Evolutionary conservation across 2,888 invertebrate genomes (phyloP), one percentile per base, ranked within the genome.

Genomic region (Caenorhabditis imperialis): DNA sequence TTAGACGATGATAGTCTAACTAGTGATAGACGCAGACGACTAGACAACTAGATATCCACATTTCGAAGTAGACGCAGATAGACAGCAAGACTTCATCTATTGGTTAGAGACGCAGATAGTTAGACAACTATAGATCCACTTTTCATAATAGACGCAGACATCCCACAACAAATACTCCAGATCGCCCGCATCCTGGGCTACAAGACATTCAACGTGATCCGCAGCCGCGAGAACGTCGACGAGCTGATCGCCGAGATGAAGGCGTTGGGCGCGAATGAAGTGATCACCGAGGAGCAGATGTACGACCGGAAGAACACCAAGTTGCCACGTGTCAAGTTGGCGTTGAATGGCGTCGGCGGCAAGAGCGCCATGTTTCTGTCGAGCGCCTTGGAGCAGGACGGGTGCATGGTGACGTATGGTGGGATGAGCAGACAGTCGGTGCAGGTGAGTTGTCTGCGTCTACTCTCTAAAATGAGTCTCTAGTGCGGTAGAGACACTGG

Each of bases 301-400:
- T 76, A 55, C 48, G 51, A 45, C 33, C 23, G 57, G 20, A 74
- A 67, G 45, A 58, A 62, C 14, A 38, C 44, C 2, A 67, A 62
- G 51, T 38, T 74, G 40, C 37, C 50, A 16, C 53, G 65, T 10
- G 79, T 78, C n/a, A 69, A 76, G 18, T 91, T 99, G 63, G 97
- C 93, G 0, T 90, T 99, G 8, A 98, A 99, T 89, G 96, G 97
- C 89, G 93, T 99, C 47, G 95, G 97, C 5, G 98, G 98, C 1
- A 92, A 93, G 88, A 94, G 92, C 89, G 93, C 94, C 42, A 91
- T 94, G 44, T 93, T 95, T 83, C 90, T 97, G 81, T 89, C 94
- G 7, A 58, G 88, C 54, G 91, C 93, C 82, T 89, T 99, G 57
- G 92, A 91, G 4, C 89, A 92, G 30, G 90, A 92, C 69, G 94